phyloP scores from a whole-genome alignment of 2,113 vertebrate genomes.

The Neotragus pygmaeus region DNA sequence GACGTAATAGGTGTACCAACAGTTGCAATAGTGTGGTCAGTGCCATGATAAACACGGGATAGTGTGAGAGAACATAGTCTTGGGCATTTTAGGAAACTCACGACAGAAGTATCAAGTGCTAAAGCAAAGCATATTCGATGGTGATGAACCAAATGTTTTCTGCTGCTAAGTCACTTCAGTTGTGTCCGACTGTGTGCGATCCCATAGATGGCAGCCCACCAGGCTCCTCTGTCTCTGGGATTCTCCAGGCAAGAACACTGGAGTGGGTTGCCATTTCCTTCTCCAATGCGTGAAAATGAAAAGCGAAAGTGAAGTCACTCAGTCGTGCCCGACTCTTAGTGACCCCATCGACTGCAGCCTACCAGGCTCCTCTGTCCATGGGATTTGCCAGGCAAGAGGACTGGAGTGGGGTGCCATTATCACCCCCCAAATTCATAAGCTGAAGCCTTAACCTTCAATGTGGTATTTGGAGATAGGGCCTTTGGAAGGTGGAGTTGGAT shows the following conservation, averaged over 20 bases:
- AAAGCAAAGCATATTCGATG: neutral
- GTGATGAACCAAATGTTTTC: neutral
- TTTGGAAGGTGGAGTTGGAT: neutral
- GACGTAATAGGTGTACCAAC: neutral
- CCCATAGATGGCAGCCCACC: no score
- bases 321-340: no score
- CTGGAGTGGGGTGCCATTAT: no score
- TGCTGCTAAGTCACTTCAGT: neutral
- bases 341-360: no score
- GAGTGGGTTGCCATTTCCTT: no score
- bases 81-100: neutral
- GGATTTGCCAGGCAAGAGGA: no score
- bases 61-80: neutral
- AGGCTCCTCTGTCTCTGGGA: no score
- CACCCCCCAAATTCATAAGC: neutral
- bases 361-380: no score
- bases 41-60: neutral
- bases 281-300: no score
- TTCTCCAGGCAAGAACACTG: no score
- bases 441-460: neutral
- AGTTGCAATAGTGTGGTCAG: neutral
- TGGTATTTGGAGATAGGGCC: neutral
- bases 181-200: no score
- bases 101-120: neutral
- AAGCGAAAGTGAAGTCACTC: no score